Base-by-base conservation (phyloP, 2,113 vertebrate genomes). In the Hymenochirus boettgeri region DNA sequence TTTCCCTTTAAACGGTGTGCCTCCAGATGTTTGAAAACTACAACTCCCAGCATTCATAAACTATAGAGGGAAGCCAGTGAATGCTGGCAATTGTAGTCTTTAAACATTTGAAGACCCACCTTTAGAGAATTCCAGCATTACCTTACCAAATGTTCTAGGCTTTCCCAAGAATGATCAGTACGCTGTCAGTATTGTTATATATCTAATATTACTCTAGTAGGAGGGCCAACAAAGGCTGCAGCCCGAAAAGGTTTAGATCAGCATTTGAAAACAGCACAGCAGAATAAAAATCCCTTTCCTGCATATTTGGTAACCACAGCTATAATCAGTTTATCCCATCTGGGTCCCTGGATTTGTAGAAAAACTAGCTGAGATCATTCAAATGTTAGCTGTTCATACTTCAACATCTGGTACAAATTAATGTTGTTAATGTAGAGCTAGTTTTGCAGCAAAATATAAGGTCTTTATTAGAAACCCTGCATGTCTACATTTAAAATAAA, bases 331-430 rank as follows among this genome's bases (percentile, higher is more conserved):
- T 17, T 74, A 61, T 63, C 72, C 75, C 82, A 81, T 86, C 83
- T 87, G 80, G 85, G 79, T 74, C 73, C 80, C 81, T 88, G 76
- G 70, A 65, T 74, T 80, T 72, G 7, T 24, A 47, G 51, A 18
- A 52, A 59, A 67, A 52, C 22, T 46, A 67, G 64, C 64, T 59
- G 47, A 67, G 31, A 59, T 67, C 64, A 67, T 67, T 47, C 8
- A n/a, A 52, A 67, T 51, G 64, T 39, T 9, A 47, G 27, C 51
- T 23, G 21, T 47, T 42, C 24, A 25, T 35, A 67, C 46, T 51
- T 67, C 47, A 1, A 19, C 64, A 67, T 67, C 64, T 67, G 64
- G 57, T 58, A 59, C 64, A 39, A 48, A 59, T 67, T 67, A 59
- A 11, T n/a, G 33, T n/a, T n/a, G n/a, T 29, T 27, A 51, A 39